A percentile compares a stretch with the other conserved stretches of the same genome.
Conservation (phyloP, 2,797 vertebrate genomes). For the Sternarchorhynchus goeldii region DNA sequence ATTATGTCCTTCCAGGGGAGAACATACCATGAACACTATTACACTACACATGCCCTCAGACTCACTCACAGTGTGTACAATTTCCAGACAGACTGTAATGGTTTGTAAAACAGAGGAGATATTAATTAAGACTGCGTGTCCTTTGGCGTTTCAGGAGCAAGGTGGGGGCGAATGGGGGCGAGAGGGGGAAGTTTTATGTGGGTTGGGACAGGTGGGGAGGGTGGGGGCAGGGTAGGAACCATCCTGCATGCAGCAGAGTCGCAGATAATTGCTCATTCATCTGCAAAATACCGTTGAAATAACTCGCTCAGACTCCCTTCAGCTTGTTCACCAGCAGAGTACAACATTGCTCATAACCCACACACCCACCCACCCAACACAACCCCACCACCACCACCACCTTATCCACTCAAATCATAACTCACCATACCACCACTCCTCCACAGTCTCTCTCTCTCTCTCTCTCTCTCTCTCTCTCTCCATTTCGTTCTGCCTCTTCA, state of each 20-base stretch:
- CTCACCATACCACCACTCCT: too few species aligned
- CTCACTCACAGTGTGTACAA: not conserved
- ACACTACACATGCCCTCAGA: not conserved
- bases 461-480: not conserved
- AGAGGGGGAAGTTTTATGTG: too few species aligned
- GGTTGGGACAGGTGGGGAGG: too few species aligned
- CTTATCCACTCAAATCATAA: too few species aligned
- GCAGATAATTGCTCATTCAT: conserved; percentile 24
- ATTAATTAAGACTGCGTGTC: conserved; percentile 42
- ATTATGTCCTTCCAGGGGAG: conserved; percentile 1
- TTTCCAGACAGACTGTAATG: not conserved
- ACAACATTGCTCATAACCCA: not conserved
- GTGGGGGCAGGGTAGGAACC: too few species aligned
- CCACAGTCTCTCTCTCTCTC: not conserved
- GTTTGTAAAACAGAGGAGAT: conserved; percentile 5
- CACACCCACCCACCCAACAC: not conserved
- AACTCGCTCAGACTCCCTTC: not conserved
- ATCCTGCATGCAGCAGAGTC: not conserved
- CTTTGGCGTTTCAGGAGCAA: conserved; percentile 2
- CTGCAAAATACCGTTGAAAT: not conserved
- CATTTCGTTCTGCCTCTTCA: too few species aligned
- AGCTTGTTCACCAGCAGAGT: not conserved
- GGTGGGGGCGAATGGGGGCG: too few species aligned
- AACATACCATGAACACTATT: not conserved
- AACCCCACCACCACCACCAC: not conserved